Conservation (phyloP, 30 jellyfish, hydroid and myxozoan species). For the Pseudorhiza aurosa region DNA sequence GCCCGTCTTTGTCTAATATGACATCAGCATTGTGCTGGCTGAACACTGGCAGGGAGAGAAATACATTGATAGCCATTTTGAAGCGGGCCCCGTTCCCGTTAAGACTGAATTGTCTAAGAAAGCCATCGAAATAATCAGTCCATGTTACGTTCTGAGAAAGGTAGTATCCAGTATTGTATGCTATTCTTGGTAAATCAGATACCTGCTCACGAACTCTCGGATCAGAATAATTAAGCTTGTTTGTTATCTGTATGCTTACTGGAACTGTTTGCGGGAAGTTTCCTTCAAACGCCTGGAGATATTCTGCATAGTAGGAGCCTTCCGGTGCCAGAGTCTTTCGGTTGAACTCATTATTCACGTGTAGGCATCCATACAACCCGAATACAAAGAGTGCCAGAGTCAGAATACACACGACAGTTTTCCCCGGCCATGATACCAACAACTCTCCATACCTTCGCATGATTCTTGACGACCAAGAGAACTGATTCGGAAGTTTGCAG, state of each 20-base stretch:
- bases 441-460: slow-evolving; percentile 43
- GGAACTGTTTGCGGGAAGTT: slow-evolving; percentile 76
- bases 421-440: slow-evolving; percentile 37
- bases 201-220: slow-evolving; percentile 43
- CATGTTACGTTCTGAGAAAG: slow-evolving; percentile 46
- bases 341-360: slow-evolving; percentile 60
- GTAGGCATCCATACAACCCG: slow-evolving; percentile 68
- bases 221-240: slow-evolving; percentile 47
- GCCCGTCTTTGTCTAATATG: slow-evolving; percentile 20
- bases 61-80: neutral
- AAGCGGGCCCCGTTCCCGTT: slow-evolving; percentile 24
- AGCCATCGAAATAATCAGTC: slow-evolving; percentile 40
- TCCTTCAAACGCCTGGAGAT: slow-evolving; percentile 23
- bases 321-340: slow-evolving; percentile 58
- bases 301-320: slow-evolving; percentile 58
- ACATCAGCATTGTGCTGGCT: slow-evolving; percentile 60
- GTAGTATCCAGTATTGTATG: slow-evolving; percentile 60
- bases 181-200: slow-evolving; percentile 9
- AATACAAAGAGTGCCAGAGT: slow-evolving; percentile 41
- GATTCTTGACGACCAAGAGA: slow-evolving; percentile 36
- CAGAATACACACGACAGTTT: slow-evolving; percentile 24
- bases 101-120: neutral
- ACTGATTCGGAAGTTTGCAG: slow-evolving; percentile 51
- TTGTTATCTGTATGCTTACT: slow-evolving; percentile 48
- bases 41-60: slow-evolving; percentile 25